These are phyloP conservation scores for Pseudomugil tenellus DNA, from an alignment of 2,797 vertebrate species.

Conservation along the genomic window DNA sequence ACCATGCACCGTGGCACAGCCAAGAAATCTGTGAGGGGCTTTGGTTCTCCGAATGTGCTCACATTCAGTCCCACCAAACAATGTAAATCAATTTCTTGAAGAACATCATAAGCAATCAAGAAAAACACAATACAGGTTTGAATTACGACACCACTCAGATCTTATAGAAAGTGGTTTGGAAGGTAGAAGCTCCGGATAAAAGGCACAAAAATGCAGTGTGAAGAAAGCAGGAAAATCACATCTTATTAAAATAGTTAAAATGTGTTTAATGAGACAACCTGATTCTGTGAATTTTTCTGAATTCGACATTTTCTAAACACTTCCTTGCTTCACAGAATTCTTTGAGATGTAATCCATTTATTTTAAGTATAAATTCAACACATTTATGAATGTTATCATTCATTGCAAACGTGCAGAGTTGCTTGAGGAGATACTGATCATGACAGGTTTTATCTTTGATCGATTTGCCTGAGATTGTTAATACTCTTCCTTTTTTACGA, in stretches of 20 bases:
- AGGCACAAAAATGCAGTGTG: background rate
- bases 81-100: background rate
- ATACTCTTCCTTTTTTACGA: slow-evolving; percentile 31
- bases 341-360: background rate
- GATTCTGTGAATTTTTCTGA: background rate
- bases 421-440: slow-evolving; percentile 37
- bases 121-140: background rate
- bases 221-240: background rate
- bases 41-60: background rate
- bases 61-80: background rate
- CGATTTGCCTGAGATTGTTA: slow-evolving; percentile 29
- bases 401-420: slow-evolving; percentile 17
- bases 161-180: background rate
- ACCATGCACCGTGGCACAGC: background rate
- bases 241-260: background rate
- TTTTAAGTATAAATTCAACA: background rate
- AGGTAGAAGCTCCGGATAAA: background rate
- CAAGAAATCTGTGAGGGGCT: background rate
- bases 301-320: background rate
- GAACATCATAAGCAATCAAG: background rate
- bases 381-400: slow-evolving; percentile 1
- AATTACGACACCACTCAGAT: background rate
- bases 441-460: slow-evolving; percentile 30
- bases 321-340: slow-evolving; percentile 5
- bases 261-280: background rate